Evolutionary conservation across 2,113 vertebrate species (phyloP), one percentile per base, ranked within the genome.

Genomic region (Leuciscus idus): DNA sequence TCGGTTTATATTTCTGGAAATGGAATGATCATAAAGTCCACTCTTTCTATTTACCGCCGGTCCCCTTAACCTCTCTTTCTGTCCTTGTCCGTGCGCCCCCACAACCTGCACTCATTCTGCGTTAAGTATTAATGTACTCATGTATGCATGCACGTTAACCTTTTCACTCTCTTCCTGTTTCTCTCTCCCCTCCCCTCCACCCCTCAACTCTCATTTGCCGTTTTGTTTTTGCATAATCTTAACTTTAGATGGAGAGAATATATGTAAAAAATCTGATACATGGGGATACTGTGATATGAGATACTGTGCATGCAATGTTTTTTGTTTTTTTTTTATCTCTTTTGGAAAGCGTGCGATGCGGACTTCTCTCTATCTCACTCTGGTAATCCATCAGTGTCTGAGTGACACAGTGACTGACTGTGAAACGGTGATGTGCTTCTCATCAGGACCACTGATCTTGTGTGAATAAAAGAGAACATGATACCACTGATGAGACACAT

Each of bases 61-160:
- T 48, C 61, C 33, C 73, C 6, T 50, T 64, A 21, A 55, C 55
- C 39, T 66, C 70, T 75, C 17, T 43, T 36, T 23, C 30, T 79
- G 17, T 50, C 33, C 15, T 4, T 33, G 26, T 80, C 15, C 13
- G 28, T 36, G 46, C 66, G 15, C 57, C 61, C n/a, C 46, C 83
- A 21, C 39, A 78, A 30, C 73, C 79, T 83, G 55, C 43, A 39
- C 59, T 52, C n/a, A 11, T 28, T 77, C n/a, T 80, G 33, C 6
- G 19, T 86, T 81, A 86, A 86, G 66, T 86, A 86, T 86, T 86
- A 81, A 86, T 81, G 52, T 73, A 62, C 50, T 61, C 64, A 86
- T 81, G 77, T 81, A 72, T 50, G 77, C 52, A 15, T 62, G 50
- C 64, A 62, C 55, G 48, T 86, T 81, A 86, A 86, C 85, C 85